A percentile compares a stretch with the other conserved stretches of the same genome.
phyloP scores from a whole-genome alignment of 2,113 vertebrate genomes.

The Ptilorrhoa leucosticta region DNA sequence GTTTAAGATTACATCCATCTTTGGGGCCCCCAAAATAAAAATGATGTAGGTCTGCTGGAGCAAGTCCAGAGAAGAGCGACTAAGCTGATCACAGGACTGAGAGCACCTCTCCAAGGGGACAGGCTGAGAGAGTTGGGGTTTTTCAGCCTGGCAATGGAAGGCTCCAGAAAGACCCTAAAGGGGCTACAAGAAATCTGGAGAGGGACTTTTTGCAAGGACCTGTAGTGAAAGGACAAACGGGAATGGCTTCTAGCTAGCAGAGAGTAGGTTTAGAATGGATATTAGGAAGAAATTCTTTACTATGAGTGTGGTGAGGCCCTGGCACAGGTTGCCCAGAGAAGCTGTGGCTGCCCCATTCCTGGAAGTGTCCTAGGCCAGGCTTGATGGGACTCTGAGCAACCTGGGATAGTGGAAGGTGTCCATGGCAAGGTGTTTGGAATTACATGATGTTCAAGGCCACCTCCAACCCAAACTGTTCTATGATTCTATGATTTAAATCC shows the following conservation, averaged over 20 bases:
- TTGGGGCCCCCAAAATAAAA: background rate
- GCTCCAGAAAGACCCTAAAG: background rate
- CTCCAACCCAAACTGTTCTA: background rate
- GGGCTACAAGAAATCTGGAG: background rate
- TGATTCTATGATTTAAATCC: background rate
- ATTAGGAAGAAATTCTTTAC: background rate
- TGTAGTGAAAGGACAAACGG: background rate
- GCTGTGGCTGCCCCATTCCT: background rate
- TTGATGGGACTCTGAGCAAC: background rate
- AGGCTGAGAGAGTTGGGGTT: background rate
- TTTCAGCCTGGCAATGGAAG: background rate
- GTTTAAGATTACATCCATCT: background rate
- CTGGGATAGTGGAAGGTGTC: background rate
- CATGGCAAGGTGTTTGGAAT: background rate
- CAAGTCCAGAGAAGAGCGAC: background rate
- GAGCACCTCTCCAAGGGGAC: background rate
- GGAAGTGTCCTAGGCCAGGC: background rate
- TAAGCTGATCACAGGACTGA: background rate
- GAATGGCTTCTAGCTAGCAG: background rate
- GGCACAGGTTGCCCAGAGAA: background rate
- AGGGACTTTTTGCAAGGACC: background rate
- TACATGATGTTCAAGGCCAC: rapidly evolving
- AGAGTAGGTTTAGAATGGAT: background rate
- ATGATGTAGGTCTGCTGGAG: background rate
- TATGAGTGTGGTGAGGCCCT: background rate